Evolutionary conservation across 2,888 invertebrate genomes (phyloP).

Genomic region (Drosophila macrothrix): DNA sequence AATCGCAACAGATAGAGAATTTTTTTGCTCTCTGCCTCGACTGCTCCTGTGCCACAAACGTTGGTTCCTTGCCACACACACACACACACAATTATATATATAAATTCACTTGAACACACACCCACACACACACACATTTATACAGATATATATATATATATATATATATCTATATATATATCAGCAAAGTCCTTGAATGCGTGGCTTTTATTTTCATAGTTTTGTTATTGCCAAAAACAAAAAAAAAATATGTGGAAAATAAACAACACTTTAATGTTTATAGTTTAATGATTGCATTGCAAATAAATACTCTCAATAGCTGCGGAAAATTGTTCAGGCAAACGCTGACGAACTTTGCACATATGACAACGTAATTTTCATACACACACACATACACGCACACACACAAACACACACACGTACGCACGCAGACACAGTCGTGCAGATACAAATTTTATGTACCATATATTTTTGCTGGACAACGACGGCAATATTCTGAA

Average conservation of each 20-base stretch:
- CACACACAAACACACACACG: constrained; percentile 7
- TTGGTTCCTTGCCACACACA: constrained; percentile 61
- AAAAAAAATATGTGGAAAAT: not conserved
- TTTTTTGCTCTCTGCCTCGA: constrained; percentile 69
- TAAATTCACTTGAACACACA: constrained; percentile 19
- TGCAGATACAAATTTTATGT: constrained; percentile 72
- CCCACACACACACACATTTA: constrained; percentile 8
- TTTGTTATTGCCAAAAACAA: constrained; percentile 12
- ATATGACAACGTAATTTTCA: constrained; percentile 78
- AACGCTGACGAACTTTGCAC: constrained; percentile 65
- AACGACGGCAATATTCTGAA: constrained; percentile 14
- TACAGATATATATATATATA: not conserved
- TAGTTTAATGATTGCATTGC: constrained; percentile 20
- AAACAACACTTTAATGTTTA: constrained; percentile 4
- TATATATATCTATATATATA: constrained; percentile 2
- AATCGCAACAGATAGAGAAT: constrained; percentile 84
- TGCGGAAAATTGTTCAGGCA: constrained; percentile 33
- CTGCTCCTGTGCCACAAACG: constrained; percentile 54
- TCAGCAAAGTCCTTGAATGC: constrained; percentile 49
- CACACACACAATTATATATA: constrained; percentile 8
- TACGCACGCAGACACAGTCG: constrained; percentile 30
- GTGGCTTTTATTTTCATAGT: constrained; percentile 36
- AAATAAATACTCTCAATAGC: constrained; percentile 25
- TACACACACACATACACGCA: constrained; percentile 43
- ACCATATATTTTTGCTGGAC: constrained; percentile 74